phyloP scores from a whole-genome alignment of 2,113 vertebrate genomes.

The Charadrius vociferus region DNA sequence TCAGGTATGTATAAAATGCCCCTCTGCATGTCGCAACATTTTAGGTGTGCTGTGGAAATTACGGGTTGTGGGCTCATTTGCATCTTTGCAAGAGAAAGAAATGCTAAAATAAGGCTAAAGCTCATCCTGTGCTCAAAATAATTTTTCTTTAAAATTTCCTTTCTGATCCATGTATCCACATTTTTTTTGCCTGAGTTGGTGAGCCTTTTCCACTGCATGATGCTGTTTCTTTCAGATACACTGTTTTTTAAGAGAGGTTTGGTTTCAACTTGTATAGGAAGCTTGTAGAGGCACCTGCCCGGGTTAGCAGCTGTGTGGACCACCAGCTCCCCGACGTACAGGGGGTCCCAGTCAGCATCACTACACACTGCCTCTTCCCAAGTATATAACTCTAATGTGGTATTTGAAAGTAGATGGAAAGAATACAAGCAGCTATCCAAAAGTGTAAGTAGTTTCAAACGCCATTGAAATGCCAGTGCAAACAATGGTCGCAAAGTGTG shows the following conservation, averaged over 20 bases:
- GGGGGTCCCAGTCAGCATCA: background rate
- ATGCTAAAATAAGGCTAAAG: background rate
- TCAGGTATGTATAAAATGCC: background rate
- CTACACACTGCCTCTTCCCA: background rate
- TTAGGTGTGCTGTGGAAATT: background rate
- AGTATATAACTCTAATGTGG: background rate
- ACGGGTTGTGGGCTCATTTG: background rate
- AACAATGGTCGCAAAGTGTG: background rate
- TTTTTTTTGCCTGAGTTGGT: background rate
- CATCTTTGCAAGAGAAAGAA: background rate
- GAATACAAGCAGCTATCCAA: background rate
- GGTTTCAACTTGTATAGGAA: background rate
- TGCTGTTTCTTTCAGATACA: background rate
- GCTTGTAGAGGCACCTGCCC: background rate
- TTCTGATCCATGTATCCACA: background rate
- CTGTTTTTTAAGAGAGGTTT: background rate
- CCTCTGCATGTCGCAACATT: conserved; percentile 2
- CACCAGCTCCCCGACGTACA: background rate
- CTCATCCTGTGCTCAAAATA: background rate
- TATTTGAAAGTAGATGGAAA: background rate
- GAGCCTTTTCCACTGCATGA: background rate
- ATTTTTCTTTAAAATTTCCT: background rate
- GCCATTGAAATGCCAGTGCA: background rate
- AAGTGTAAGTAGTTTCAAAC: background rate
- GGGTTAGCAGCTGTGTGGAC: background rate